phyloP scores from a whole-genome alignment of 2,797 vertebrate genomes.

The Tolypeutes matacus region DNA sequence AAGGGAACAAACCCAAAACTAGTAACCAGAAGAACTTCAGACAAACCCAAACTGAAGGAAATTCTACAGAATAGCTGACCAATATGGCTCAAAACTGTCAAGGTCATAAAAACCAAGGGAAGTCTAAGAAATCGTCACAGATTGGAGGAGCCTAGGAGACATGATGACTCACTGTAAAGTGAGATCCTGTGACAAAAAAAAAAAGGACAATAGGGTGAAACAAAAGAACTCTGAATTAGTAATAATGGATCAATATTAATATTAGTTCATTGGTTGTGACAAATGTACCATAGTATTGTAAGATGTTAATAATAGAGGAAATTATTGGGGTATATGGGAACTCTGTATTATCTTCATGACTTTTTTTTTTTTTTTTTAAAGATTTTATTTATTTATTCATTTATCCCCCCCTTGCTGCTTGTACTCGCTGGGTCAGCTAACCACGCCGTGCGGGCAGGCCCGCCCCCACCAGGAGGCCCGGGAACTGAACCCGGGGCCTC shows the following conservation, averaged over 20 bases:
- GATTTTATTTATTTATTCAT: too few relatives aligned
- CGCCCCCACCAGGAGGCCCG: too few relatives aligned
- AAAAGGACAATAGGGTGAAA: neutral
- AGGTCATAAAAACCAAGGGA: neutral
- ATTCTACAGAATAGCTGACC: neutral
- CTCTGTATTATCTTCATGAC: neutral
- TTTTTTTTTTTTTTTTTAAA: too few relatives aligned
- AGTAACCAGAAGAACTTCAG: neutral
- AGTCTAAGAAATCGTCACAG: neutral
- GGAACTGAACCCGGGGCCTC: too few relatives aligned
- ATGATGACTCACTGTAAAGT: neutral
- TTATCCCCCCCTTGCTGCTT: too few relatives aligned
- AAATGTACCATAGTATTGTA: too few relatives aligned
- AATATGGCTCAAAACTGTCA: neutral
- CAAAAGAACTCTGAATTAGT: neutral
- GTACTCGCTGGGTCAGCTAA: too few relatives aligned
- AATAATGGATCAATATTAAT: neutral
- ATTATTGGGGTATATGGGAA: neutral
- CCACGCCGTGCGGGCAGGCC: too few relatives aligned
- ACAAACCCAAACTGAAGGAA: neutral
- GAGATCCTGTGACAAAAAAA: neutral
- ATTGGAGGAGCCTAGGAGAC: neutral
- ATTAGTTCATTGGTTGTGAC: neutral
- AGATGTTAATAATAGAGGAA: neutral
- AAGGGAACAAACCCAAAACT: neutral